Evolutionary conservation across 2,113 vertebrate genomes (phyloP), one percentile per base, ranked within the genome.

Genomic region (Strix uralensis): DNA sequence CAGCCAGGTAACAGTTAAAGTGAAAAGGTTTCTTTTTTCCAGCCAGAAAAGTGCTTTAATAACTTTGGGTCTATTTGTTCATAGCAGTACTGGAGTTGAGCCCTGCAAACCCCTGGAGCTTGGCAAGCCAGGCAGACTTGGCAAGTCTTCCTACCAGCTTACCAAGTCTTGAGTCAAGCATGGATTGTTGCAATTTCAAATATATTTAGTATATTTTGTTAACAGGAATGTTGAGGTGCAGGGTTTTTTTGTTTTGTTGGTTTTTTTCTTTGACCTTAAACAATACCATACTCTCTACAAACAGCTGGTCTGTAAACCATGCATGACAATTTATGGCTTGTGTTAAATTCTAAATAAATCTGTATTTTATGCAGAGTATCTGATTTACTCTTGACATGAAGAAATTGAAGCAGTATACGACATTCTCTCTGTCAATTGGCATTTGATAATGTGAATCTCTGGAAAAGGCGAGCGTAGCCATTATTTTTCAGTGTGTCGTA

Each of bases 21-120:
- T 93, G 83, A 97, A 97, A 94, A 96, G 59, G 38, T 90, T 96
- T 97, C 38, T 67, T 95, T 89, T 95, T 98, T 96, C 94, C 89
- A 96, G 93, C 89, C 96, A 97, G 94, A 98, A 97, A 97, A 97
- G 86, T 66, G 8, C 54, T 98, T 98, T 98, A 97, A 97, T 98
- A 97, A 95, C 94, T 94, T 88, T 88, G 87, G 77, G 96, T 97
- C 94, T 84, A 74, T 98, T 98, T 98, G 91, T 96, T 97, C 95
- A 11, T 97, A 97, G 97, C 92, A 95, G 65, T 81, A n/a, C 88
- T 94, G 47, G 66, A 88, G 88, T 58, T 97, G 97, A 98, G 96
- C 91, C 86, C 86, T 94, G 25, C 77, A 95, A 96, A 97, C 98
- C 96, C 97, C 98, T 95, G 97, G 98, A 98, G 97, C 94, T 98